Percentiles rank a stretch among this genome's conserved stretches.
phyloP scores from a whole-genome alignment of 2,888 invertebrate species.

The Enoplolaimus lenunculus region DNA sequence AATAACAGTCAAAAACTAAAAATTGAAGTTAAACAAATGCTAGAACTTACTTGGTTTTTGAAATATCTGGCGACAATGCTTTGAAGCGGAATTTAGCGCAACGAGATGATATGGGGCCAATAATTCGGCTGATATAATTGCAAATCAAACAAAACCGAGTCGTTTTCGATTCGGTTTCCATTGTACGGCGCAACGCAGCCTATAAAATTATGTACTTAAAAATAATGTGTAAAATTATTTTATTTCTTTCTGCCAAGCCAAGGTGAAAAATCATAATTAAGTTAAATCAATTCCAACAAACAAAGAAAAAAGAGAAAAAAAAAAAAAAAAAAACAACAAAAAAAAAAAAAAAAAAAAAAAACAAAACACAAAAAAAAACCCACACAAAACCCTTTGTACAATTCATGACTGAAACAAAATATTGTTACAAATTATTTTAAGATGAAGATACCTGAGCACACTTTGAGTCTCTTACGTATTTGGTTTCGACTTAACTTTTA shows the following conservation, averaged over 20 bases:
- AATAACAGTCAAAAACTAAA: too few relatives aligned
- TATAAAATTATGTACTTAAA: constrained; percentile 26
- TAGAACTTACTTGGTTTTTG: neutral
- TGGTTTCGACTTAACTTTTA: too few relatives aligned
- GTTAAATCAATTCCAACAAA: constrained; percentile 14
- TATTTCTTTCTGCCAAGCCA: neutral
- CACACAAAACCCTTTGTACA: too few relatives aligned
- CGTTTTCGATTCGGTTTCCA: constrained; percentile 85
- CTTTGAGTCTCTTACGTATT: too few relatives aligned
- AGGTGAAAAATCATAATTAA: constrained; percentile 16
- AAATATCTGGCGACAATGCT: constrained; percentile 52
- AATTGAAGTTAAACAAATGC: too few relatives aligned
- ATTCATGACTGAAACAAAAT: too few relatives aligned
- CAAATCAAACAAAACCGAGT: constrained; percentile 95
- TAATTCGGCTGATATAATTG: constrained; percentile 88
- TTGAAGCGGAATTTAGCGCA: constrained; percentile 97
- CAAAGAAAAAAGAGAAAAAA: constrained; percentile 13
- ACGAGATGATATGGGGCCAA: constrained; percentile 88
- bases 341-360: too few relatives aligned
- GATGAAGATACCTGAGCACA: too few relatives aligned
- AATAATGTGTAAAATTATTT: neutral
- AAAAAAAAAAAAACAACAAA: too few relatives aligned
- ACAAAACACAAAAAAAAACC: neutral
- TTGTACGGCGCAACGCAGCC: constrained; percentile 83
- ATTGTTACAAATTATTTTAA: too few relatives aligned